phyloP scores from a whole-genome alignment of 2,888 invertebrate species.

The Oeneis ivallda region DNA sequence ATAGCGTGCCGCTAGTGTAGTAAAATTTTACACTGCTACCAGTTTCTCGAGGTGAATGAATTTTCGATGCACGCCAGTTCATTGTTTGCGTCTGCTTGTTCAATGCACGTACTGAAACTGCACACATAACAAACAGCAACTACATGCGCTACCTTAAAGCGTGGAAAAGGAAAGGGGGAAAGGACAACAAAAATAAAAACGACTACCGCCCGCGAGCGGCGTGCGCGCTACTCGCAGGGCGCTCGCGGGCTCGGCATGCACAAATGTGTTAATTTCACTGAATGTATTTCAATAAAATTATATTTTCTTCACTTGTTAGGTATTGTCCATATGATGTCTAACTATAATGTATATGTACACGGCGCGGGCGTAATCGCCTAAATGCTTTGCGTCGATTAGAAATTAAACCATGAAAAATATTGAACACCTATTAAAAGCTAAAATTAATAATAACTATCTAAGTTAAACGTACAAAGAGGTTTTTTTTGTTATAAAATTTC shows the following conservation, averaged over 20 bases:
- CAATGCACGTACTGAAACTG: slow-evolving; percentile 28
- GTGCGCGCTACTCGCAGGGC: slow-evolving; percentile 38
- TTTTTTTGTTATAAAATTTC: slow-evolving; percentile 47
- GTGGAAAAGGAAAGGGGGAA: slow-evolving; percentile 47
- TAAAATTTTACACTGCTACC: not conserved
- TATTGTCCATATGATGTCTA: slow-evolving; percentile 81
- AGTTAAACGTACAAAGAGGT: slow-evolving; percentile 70
- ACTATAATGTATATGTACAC: slow-evolving; percentile 76
- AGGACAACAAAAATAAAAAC: slow-evolving; percentile 54
- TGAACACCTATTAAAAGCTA: slow-evolving; percentile 80
- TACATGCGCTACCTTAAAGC: slow-evolving; percentile 63
- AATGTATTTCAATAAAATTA: slow-evolving; percentile 80
- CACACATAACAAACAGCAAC: slow-evolving; percentile 49
- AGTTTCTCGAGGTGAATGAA: not conserved
- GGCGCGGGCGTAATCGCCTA: slow-evolving; percentile 45
- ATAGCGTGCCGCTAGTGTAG: too few relatives aligned
- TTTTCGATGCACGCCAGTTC: not conserved
- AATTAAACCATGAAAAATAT: slow-evolving; percentile 66
- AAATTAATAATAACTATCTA: slow-evolving; percentile 77
- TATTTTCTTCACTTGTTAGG: slow-evolving; percentile 77
- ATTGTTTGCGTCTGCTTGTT: slow-evolving; percentile 1
- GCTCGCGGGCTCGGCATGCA: slow-evolving; percentile 62
- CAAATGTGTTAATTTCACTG: slow-evolving; percentile 66
- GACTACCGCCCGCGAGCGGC: slow-evolving; percentile 38
- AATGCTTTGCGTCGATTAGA: slow-evolving; percentile 64